These are phyloP conservation scores for Drosophila nikananu DNA, from an alignment of 1,140 invertebrate species.

Conservation along the genomic window DNA sequence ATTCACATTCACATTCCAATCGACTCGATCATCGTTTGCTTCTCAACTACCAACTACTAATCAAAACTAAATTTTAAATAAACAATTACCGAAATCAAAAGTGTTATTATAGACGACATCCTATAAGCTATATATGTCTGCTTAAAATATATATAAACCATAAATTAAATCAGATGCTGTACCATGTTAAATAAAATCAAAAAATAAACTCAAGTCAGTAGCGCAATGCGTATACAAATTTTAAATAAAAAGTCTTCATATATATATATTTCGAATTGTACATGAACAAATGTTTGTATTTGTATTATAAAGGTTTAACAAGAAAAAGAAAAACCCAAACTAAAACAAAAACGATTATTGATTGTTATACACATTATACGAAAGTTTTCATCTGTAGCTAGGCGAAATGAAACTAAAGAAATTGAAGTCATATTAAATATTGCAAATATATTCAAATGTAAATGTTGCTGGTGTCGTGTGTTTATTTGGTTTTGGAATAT, in stretches of 20 bases:
- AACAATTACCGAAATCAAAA: slow-evolving; percentile 56
- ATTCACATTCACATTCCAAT: slow-evolving; percentile 63
- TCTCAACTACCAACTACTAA: slow-evolving; percentile 28
- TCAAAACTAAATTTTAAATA: slow-evolving; percentile 33
- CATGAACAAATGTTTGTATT: slow-evolving; percentile 57
- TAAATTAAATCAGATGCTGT: slow-evolving; percentile 55
- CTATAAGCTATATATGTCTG: slow-evolving; percentile 24
- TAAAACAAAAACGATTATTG: slow-evolving; percentile 57
- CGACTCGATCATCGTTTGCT: slow-evolving; percentile 54
- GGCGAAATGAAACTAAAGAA: slow-evolving; percentile 58
- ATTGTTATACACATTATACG: slow-evolving; percentile 66
- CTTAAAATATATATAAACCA: slow-evolving; percentile 15
- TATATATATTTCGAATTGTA: slow-evolving; percentile 59
- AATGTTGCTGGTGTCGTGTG: slow-evolving; percentile 18
- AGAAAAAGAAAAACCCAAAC: background rate
- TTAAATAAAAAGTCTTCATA: slow-evolving; percentile 71
- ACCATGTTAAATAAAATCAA: slow-evolving; percentile 47
- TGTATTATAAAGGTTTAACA: slow-evolving; percentile 58
- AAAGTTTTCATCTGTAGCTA: slow-evolving; percentile 80
- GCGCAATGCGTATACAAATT: slow-evolving; percentile 67
- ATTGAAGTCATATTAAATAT: slow-evolving; percentile 73
- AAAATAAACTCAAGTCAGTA: slow-evolving; percentile 58
- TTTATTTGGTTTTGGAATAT: background rate
- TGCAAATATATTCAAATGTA: slow-evolving; percentile 48
- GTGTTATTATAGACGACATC: slow-evolving; percentile 43